Evolutionary conservation across 2,797 vertebrate species (phyloP), one percentile per base, ranked within the genome.

Genomic region (Eurystomus glaucurus): DNA sequence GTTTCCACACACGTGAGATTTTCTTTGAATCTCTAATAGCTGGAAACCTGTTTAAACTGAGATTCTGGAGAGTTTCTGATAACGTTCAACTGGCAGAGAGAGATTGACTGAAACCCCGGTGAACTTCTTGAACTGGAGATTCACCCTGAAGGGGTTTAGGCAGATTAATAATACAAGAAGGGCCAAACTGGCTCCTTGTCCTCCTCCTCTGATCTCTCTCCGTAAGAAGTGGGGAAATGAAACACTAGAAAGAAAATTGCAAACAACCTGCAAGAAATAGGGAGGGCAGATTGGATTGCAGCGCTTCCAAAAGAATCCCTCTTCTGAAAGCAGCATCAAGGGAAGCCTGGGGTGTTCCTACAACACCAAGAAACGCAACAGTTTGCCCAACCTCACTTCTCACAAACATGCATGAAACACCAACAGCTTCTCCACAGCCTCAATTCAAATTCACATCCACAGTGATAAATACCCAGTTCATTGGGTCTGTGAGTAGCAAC

Each of bases 391-490:
- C 6, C 12, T 28, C 7, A 23, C 12, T 26, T 52, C 76, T 31
- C 57, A 29, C 7, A n/a, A 22, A 25, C 18, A 2, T 0, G 7
- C 14, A 18, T 6, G 4, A 43, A 54, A n/a, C 9, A 2, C 6
- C 13, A 46, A 5, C 8, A 33, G 3, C 43, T 35, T 0, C 78
- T 16, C 61, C 14, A 46, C 28, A 46, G 10, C 0, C 31, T 13
- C 6, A 31, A 26, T 11, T 3, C 25, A 26, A 6, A 13, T 9
- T n/a, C 0, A 0, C 14, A 8, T 21, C 14, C 50, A 14, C 14
- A 26, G 3, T 3, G 0, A 35, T 48, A 31, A 9, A 46, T 33
- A 19, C 14, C 3, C 41, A 41, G 41, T 41, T 41, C 41, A 41
- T 10, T 41, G 41, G 15, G 41, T 41, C 41, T 41, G 10, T 11